Conservation (phyloP, 2,797 vertebrate genomes). For the Lateolabrax maculatus region DNA sequence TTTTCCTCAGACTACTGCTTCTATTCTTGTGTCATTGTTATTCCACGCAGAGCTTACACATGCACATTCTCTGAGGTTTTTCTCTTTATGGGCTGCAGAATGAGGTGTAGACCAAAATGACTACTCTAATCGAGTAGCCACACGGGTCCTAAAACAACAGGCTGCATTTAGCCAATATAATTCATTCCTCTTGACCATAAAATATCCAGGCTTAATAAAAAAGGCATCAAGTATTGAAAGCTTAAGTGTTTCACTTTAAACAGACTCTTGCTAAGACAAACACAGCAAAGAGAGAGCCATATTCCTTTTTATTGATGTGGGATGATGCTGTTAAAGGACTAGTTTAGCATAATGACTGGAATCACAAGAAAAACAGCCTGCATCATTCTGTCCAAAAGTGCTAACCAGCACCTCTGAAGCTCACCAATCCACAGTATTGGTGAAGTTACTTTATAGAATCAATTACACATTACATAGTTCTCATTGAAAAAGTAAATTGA, state of each 20-base stretch:
- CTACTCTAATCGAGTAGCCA: constrained; percentile 73
- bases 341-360: background rate
- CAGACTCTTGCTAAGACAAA: constrained; percentile 51
- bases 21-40: constrained; percentile 80
- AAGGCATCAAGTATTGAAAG: constrained; percentile 65
- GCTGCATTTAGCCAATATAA: constrained; percentile 73
- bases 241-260: constrained; percentile 60
- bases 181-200: constrained; percentile 70
- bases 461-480: background rate
- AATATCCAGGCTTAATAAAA: constrained; percentile 73
- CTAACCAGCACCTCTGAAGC: background rate
- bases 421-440: background rate
- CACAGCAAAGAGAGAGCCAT: constrained; percentile 11
- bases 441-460: background rate
- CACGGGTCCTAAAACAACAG: constrained; percentile 80
- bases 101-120: constrained; percentile 80
- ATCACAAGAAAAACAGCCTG: background rate
- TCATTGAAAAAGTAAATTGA: background rate
- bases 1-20: constrained; percentile 52
- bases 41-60: constrained; percentile 74
- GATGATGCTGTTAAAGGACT: constrained; percentile 17
- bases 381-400: background rate
- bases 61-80: constrained; percentile 80
- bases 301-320: constrained; percentile 21
- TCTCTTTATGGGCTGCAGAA: constrained; percentile 78